These are phyloP conservation scores for Mixornis gularis DNA, from an alignment of 2,113 vertebrate genomes.

Conservation along the genomic window DNA sequence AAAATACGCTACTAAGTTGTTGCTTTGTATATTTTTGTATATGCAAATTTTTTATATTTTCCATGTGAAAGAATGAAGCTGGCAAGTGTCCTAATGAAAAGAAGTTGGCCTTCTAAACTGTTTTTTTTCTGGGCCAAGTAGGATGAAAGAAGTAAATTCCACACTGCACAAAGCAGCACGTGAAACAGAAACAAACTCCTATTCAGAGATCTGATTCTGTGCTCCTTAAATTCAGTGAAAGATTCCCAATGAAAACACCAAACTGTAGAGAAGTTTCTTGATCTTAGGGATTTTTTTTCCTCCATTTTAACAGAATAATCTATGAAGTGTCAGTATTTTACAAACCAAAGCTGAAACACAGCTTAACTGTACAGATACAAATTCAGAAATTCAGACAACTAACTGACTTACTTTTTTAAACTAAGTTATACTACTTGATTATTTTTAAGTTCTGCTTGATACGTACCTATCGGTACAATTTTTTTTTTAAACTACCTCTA, in stretches of 20 bases:
- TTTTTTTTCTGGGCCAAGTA: neutral
- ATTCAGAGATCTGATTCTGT: neutral
- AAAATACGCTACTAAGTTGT: neutral
- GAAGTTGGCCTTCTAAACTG: neutral
- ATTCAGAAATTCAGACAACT: neutral
- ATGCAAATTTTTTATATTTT: neutral
- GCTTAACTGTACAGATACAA: neutral
- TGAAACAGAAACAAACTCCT: neutral
- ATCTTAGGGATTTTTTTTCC: neutral
- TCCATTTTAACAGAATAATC: neutral
- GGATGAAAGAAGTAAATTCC: neutral
- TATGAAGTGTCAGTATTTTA: neutral
- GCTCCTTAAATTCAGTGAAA: neutral
- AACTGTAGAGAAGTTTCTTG: neutral
- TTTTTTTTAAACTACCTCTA: neutral
- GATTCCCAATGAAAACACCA: neutral
- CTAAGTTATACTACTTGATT: neutral
- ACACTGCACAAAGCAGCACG: neutral
- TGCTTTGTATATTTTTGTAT: neutral
- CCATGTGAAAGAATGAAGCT: neutral
- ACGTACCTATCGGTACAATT: neutral
- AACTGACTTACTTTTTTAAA: neutral
- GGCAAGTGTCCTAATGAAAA: neutral
- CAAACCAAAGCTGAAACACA: neutral
- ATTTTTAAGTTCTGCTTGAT: neutral